These are phyloP conservation scores for Cygnus atratus DNA, from an alignment of 2,113 vertebrate genomes.

Conservation along the genomic window DNA sequence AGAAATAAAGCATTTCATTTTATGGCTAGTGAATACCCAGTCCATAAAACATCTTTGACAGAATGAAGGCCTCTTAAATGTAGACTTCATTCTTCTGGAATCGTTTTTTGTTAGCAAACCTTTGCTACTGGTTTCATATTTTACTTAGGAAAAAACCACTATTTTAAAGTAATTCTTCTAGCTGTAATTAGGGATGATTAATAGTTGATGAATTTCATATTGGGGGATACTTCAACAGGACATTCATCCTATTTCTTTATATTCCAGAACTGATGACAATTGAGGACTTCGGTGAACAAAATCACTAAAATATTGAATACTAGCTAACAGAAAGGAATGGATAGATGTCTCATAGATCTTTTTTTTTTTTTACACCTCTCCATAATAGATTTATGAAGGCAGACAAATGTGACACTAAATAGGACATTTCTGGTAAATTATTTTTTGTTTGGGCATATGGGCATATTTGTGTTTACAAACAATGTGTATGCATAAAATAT, in stretches of 20 bases:
- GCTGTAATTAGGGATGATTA: background rate
- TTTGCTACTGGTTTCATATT: conserved; percentile 15
- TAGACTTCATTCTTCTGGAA: background rate
- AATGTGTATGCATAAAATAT: background rate
- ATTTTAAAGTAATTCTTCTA: conserved; percentile 9
- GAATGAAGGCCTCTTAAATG: background rate
- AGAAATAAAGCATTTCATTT: conserved; percentile 24
- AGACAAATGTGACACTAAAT: background rate
- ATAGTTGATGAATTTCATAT: conserved; percentile 12
- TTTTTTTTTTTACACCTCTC: background rate
- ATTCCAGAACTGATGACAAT: background rate
- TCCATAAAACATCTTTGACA: background rate
- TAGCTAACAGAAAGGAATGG: background rate
- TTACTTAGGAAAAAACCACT: background rate
- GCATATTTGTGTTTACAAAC: background rate
- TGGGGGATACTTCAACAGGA: background rate
- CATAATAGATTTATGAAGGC: background rate
- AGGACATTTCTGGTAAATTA: background rate
- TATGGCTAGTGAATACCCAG: background rate
- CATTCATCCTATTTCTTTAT: background rate
- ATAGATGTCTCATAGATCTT: background rate
- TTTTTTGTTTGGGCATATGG: background rate
- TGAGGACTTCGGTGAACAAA: background rate
- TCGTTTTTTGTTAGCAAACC: background rate
- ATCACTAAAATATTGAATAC: background rate